Conservation (phyloP, 2,113 vertebrate genomes). For the Aythya baeri region DNA sequence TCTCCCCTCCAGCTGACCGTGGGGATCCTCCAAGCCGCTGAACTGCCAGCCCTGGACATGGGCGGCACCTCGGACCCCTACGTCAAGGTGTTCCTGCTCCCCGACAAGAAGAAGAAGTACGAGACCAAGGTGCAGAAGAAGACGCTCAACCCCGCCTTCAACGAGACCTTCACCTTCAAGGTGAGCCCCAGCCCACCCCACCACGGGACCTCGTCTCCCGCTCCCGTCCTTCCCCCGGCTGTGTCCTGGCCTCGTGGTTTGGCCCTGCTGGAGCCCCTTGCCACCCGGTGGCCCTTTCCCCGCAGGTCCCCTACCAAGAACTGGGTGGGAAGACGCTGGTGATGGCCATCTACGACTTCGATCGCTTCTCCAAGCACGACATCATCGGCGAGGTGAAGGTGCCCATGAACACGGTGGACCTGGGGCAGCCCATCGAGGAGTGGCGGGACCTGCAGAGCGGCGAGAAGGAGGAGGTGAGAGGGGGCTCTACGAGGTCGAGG, state of each 20-base stretch:
- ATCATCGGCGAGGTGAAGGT: constrained; percentile 95
- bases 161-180: constrained; percentile 96
- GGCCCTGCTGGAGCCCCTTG: rapidly evolving
- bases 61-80: constrained; percentile 97
- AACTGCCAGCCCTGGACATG: constrained; percentile 95
- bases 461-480: constrained; percentile 93
- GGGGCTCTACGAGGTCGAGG: rapidly evolving
- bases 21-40: constrained; percentile 94
- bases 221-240: not conserved
- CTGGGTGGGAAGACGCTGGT: constrained; percentile 95
- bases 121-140: constrained; percentile 99
- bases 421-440: constrained; percentile 95
- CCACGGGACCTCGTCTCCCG: not conserved
- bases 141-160: constrained; percentile 95
- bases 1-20: constrained; percentile 88
- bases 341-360: constrained; percentile 98
- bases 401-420: constrained; percentile 95
- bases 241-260: rapidly evolving
- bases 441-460: constrained; percentile 96
- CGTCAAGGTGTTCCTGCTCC: constrained; percentile 94
- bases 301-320: constrained; percentile 94
- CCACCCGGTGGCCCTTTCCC: not conserved
- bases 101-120: constrained; percentile 98
- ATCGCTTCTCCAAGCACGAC: constrained; percentile 98
- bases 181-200: constrained; percentile 59